Evolutionary conservation across 2,113 vertebrate species (phyloP).

Genomic region (Regulus satrapa): DNA sequence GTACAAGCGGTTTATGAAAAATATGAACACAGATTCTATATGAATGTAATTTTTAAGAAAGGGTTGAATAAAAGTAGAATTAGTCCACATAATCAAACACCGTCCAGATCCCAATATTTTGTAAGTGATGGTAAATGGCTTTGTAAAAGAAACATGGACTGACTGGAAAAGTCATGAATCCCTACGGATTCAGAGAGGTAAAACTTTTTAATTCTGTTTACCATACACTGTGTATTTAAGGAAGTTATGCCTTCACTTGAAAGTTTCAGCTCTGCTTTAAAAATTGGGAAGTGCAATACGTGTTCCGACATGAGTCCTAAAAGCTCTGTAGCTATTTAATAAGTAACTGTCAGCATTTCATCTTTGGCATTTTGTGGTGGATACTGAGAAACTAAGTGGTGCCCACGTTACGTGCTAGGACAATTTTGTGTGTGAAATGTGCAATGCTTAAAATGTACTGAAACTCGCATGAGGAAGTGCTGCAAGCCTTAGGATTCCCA

Average conservation of each 20-base stretch:
- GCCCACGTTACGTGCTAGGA: background rate
- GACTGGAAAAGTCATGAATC: background rate
- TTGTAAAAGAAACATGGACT: background rate
- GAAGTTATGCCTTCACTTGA: background rate
- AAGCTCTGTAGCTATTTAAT: background rate
- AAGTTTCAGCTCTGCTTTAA: background rate
- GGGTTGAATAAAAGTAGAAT: background rate
- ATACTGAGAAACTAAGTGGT: background rate
- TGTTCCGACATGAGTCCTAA: background rate
- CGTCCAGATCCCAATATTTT: background rate
- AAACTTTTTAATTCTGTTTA: background rate
- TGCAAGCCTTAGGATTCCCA: background rate
- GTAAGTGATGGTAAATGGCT: background rate
- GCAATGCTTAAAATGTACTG: background rate
- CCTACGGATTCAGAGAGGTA: background rate
- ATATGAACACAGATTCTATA: background rate
- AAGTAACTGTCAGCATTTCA: background rate
- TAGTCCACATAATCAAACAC: background rate
- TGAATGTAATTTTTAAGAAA: slow-evolving; percentile 4
- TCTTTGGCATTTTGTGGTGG: background rate
- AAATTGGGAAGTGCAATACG: background rate
- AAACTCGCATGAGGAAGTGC: background rate
- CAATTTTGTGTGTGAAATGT: background rate
- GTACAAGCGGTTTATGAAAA: background rate
- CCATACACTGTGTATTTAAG: background rate